These are phyloP conservation scores for Glaucomys volans DNA, from an alignment of 2,113 vertebrate genomes.

Conservation along the genomic window DNA sequence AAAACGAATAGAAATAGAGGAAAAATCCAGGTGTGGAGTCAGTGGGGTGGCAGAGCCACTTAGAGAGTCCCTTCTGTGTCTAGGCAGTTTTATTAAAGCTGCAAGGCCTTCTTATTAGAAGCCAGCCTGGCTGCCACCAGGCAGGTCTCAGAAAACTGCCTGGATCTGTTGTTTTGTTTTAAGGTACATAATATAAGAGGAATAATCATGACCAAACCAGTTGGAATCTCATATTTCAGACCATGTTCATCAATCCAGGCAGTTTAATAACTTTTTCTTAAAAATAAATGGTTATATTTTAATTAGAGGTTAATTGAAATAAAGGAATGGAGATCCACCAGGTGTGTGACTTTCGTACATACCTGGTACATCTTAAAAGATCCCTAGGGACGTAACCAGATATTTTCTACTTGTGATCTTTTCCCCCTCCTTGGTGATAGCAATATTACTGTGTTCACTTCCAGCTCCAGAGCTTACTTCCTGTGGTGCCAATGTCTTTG, in stretches of 20 bases:
- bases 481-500: constrained; percentile 48
- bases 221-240: not conserved
- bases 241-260: not conserved
- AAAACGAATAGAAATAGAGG: not conserved
- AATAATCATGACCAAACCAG: not conserved
- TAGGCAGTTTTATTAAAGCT: not conserved
- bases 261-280: not conserved
- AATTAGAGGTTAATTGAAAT: not conserved
- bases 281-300: not conserved
- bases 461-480: constrained; percentile 33
- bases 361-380: not conserved
- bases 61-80: fast-evolving
- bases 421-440: not conserved
- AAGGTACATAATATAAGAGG: not conserved
- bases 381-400: not conserved
- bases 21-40: not conserved
- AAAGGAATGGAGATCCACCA: not conserved
- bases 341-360: not conserved
- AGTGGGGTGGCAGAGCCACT: no score
- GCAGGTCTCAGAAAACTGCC: not conserved
- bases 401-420: not conserved
- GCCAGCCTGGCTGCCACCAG: not conserved
- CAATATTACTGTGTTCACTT: constrained; percentile 55
- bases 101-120: not conserved
- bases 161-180: not conserved